Percentiles rank a stretch among this genome's conserved stretches.
Conservation (phyloP, 2,797 vertebrate genomes). For the Odontamblyopus lacepedii region DNA sequence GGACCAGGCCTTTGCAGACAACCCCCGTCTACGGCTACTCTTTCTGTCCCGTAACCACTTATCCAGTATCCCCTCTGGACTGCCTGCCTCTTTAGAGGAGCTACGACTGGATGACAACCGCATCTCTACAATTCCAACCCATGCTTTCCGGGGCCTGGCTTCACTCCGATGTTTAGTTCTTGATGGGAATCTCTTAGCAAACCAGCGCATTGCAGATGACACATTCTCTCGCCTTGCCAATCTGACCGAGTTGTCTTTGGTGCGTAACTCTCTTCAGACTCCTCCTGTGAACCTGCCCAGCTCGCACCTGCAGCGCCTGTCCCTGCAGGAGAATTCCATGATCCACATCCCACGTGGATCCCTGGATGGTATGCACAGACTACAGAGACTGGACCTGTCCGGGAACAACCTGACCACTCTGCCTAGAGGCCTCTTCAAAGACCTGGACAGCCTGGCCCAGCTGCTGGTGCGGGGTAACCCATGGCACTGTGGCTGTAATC, state of each 20-base stretch:
- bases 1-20: constrained; percentile 92
- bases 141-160: constrained; percentile 88
- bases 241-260: constrained; percentile 90
- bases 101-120: constrained; percentile 93
- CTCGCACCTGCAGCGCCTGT: constrained; percentile 85
- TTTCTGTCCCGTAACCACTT: constrained; percentile 95
- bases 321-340: constrained; percentile 91
- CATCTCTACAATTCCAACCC: constrained; percentile 91
- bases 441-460: constrained; percentile 86
- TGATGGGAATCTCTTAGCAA: constrained; percentile 94
- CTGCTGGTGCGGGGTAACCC: constrained; percentile 91
- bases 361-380: constrained; percentile 84
- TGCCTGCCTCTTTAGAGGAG: constrained; percentile 91
- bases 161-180: constrained; percentile 89
- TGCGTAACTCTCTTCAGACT: constrained; percentile 89
- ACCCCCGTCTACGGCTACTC: constrained; percentile 83
- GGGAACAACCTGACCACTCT: constrained; percentile 94
- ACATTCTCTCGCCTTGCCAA: constrained; percentile 88
- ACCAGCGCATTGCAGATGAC: constrained; percentile 95
- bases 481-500: constrained; percentile 93
- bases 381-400: constrained; percentile 90
- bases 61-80: constrained; percentile 92
- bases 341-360: constrained; percentile 89
- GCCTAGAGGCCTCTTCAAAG: constrained; percentile 89
- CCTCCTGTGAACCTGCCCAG: constrained; percentile 91